Conservation (phyloP, 2,113 vertebrate species). For the Jacana jacana region DNA sequence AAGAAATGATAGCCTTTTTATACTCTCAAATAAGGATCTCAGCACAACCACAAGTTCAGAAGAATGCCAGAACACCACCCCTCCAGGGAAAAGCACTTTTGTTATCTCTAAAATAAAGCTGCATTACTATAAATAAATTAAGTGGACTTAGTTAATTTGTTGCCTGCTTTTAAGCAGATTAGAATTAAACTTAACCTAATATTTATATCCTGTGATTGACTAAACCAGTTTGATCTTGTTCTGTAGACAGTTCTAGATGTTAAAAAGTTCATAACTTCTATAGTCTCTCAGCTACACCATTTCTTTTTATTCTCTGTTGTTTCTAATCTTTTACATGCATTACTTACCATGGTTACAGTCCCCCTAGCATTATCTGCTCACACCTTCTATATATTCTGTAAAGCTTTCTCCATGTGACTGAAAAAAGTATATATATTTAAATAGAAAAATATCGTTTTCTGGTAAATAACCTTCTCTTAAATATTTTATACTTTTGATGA, state of each 20-base stretch:
- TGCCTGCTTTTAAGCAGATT: not conserved
- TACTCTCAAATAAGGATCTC: not conserved
- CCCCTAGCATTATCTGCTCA: not conserved
- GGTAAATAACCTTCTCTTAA: not conserved
- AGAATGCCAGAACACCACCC: not conserved
- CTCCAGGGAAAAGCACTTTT: not conserved
- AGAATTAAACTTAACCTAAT: not conserved
- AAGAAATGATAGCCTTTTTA: not conserved
- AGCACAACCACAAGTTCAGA: not conserved
- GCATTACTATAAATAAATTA: not conserved
- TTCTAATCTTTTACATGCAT: not conserved
- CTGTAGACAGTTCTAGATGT: not conserved
- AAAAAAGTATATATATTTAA: not conserved
- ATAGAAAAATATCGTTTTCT: not conserved
- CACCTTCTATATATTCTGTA: not conserved
- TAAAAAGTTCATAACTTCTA: not conserved
- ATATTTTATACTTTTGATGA: not conserved
- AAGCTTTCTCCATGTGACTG: rapidly evolving
- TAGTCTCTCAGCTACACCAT: not conserved
- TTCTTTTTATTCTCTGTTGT: not conserved
- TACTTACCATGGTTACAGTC: not conserved
- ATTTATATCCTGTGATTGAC: not conserved
- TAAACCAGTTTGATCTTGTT: not conserved
- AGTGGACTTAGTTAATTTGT: not conserved
- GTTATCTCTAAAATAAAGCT: not conserved